Conservation (phyloP, 2,113 vertebrate species). For the Zapornia atra region DNA sequence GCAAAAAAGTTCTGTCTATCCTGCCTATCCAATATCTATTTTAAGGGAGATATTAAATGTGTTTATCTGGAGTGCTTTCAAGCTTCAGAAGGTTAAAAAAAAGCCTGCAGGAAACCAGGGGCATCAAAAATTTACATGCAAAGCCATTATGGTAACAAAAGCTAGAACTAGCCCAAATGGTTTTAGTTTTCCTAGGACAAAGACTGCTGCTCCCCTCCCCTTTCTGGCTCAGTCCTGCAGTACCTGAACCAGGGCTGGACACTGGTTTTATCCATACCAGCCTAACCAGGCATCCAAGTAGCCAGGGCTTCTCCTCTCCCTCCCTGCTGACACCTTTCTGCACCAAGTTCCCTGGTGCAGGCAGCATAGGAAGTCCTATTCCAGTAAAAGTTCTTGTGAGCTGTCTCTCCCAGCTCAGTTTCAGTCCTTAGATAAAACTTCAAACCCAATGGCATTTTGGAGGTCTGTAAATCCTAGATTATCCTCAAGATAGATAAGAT, state of each 20-base stretch:
- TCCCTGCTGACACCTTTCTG: neutral
- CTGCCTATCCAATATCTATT: neutral
- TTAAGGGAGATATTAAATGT: neutral
- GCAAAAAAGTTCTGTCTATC: neutral
- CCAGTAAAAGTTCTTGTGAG: neutral
- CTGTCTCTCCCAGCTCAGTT: neutral
- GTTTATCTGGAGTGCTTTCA: neutral
- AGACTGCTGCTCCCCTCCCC: neutral
- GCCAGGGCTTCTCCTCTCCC: neutral
- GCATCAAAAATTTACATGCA: neutral
- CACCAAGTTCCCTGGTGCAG: neutral
- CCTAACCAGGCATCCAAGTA: neutral
- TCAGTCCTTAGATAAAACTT: neutral
- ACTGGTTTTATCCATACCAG: neutral
- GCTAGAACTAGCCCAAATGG: neutral
- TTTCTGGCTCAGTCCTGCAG: neutral
- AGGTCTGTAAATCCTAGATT: neutral
- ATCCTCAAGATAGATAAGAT: neutral
- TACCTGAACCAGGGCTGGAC: neutral
- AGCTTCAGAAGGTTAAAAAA: neutral
- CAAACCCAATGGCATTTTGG: neutral
- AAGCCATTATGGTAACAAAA: neutral
- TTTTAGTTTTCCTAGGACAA: neutral
- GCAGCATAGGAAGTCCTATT: neutral
- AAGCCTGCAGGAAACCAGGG: neutral